Evolutionary conservation across 2,888 invertebrate genomes (phyloP).

Genomic region (Orthosia gothica): DNA sequence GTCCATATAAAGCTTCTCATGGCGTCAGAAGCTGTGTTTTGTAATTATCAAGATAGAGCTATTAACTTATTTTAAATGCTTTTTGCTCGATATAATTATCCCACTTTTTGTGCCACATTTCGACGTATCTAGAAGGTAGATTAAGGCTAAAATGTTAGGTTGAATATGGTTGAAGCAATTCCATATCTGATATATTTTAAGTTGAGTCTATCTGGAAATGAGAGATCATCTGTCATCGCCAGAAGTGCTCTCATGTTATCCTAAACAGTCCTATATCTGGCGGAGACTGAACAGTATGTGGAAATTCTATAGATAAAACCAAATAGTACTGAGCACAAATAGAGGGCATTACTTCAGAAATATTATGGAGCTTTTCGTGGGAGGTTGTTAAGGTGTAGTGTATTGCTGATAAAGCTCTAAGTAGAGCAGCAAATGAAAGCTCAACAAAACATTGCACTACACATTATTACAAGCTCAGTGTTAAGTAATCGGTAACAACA

Average conservation of each 20-base stretch:
- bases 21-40: conserved; percentile 14
- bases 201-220: neutral
- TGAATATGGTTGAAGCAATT: neutral
- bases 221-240: neutral
- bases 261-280: too few relatives aligned
- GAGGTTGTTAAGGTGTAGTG: too few relatives aligned
- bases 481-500: conserved; percentile 4
- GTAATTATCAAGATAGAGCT: neutral
- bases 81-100: neutral
- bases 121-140: neutral
- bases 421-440: neutral
- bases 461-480: neutral
- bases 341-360: too few relatives aligned
- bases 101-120: neutral
- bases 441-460: neutral
- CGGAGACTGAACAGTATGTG: too few relatives aligned
- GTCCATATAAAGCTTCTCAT: conserved; percentile 21
- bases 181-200: neutral
- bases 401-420: neutral
- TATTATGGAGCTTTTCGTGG: too few relatives aligned
- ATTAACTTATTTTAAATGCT: neutral
- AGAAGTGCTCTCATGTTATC: too few relatives aligned
- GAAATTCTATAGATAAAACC: too few relatives aligned
- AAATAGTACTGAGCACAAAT: too few relatives aligned
- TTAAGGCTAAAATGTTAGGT: too few relatives aligned